These are phyloP conservation scores for Gobio occitaniae DNA, from an alignment of 2,797 vertebrate species.

Conservation along the genomic window DNA sequence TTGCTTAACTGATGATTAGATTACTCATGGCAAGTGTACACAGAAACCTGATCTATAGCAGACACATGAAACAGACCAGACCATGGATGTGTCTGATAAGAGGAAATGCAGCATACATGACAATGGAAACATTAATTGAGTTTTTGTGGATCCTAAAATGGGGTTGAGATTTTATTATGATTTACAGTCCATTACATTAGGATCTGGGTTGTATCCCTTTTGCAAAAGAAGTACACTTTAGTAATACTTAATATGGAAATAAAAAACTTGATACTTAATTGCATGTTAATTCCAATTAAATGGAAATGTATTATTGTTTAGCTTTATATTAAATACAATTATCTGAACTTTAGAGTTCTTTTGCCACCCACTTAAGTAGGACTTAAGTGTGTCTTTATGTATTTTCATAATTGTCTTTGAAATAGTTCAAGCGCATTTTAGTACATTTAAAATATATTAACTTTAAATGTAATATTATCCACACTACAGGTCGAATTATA, in stretches of 20 bases:
- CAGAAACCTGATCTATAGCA: slow-evolving; percentile 33
- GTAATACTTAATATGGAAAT: background rate
- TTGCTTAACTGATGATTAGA: slow-evolving; percentile 45
- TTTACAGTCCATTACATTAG: slow-evolving; percentile 4
- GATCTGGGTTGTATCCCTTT: background rate
- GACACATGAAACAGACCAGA: slow-evolving; percentile 42
- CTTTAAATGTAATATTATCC: background rate
- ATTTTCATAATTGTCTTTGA: background rate
- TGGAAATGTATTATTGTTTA: background rate
- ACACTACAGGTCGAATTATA: background rate
- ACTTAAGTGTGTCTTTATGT: background rate
- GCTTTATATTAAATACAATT: background rate
- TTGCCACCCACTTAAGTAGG: background rate
- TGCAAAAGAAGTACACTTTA: background rate
- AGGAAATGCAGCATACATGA: background rate
- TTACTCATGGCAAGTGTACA: slow-evolving; percentile 43
- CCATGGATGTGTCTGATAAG: slow-evolving; percentile 1
- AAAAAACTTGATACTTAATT: background rate
- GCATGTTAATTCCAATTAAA: background rate
- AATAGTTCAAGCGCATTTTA: background rate
- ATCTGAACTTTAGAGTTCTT: background rate
- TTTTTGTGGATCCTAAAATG: slow-evolving; percentile 9
- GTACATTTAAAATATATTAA: background rate
- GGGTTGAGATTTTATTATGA: slow-evolving; percentile 4
- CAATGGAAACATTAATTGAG: slow-evolving; percentile 17